Evolutionary conservation across 1,140 invertebrate genomes (phyloP), one percentile per base, ranked within the genome.

Genomic region (Diorhabda sublineata): DNA sequence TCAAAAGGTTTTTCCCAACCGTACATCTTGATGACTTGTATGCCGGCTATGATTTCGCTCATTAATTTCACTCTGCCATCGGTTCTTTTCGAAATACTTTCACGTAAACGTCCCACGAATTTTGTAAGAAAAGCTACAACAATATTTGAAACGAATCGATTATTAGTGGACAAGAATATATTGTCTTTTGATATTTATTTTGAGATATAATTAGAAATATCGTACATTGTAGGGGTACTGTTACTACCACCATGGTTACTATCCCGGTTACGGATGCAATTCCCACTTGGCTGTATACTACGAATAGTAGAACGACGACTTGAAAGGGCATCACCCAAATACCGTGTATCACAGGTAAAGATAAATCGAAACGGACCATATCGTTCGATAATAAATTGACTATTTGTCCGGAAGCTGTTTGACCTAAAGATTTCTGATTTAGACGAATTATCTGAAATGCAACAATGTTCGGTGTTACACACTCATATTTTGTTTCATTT

Each of bases 351-450:
- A 84, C 87, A 71, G 87, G 81, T 44, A 87, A 83, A 0, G 86
- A 83, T 72, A 82, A 82, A 74, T 91, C 89, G 65, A 91, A 87
- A 3, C 89, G 82, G 76, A 84, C 85, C 1, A 90, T 84, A 77
- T 95, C 93, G 75, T 95, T 95, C 2, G 93, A 92, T 65, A 96
- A 81, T 8, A 95, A 80, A 81, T 96, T 96, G 3, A 95, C 90
- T 45, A 95, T 84, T 82, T 94, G 92, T 0, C 93, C 93, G 2
- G 89, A 88, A 2, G 91, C 90, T 2, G 91, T 90, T 73, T 90
- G 82, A 0, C 87, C 87, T 9, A 93, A 76, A 0, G 92, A 86
- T 61, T 83, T 82, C 81, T 87, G 87, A 67, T 85, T 90, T 43
- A 91, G 80, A 2, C 84, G 83, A 7, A 89, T 78, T 1, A 88